Percentiles rank a stretch among this genome's conserved stretches.
phyloP scores from a whole-genome alignment of 2,113 vertebrate genomes.

The Xenopus tropicalis region UCB_Xtro_10.0 CM004449.2:93662001-93662500 shows the following conservation, averaged over 20 bases:
- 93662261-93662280: no score
- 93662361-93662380: no score
- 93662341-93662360: no score
- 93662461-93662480: no score
- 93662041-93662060: conserved; percentile 64
- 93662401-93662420: no score
- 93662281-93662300: no score
- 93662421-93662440: no score
- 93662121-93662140: conserved; percentile 91
- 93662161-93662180: conserved; percentile 87
- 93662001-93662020: conserved; percentile 76
- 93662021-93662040: conserved; percentile 69
- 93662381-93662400: no score
- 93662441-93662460: no score
- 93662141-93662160: conserved; percentile 94
- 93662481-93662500: no score
- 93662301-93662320: no score
- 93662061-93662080: conserved; percentile 70
- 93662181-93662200: conserved; percentile 86
- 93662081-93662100: conserved; percentile 91
- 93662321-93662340: no score
- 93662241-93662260: conserved; percentile 77
- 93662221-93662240: conserved; percentile 88
- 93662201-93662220: conserved; percentile 82
- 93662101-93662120: conserved; percentile 88